These are phyloP conservation scores for Delphinus delphis DNA, from an alignment of 2,113 vertebrate genomes.

Conservation along the genomic window DNA sequence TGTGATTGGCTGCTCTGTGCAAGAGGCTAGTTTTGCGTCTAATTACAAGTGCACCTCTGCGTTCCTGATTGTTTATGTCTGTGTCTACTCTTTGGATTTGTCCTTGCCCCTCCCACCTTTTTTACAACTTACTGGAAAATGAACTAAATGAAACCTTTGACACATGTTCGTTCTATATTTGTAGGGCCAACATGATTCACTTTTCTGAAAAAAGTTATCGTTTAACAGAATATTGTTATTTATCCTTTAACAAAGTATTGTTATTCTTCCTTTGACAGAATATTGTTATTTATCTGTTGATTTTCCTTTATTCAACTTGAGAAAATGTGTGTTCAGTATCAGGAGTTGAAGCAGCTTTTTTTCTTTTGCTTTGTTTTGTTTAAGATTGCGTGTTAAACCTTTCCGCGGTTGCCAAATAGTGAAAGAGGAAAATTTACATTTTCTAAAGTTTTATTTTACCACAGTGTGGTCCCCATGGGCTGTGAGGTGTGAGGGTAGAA, in stretches of 20 bases:
- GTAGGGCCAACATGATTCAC: neutral
- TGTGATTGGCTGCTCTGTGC: neutral
- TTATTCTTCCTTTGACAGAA: neutral
- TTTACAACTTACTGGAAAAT: neutral
- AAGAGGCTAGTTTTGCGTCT: neutral
- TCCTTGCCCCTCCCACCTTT: neutral
- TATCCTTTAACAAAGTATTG: neutral
- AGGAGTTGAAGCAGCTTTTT: neutral
- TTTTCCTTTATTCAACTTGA: neutral
- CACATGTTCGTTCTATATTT: neutral
- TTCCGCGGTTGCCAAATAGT: neutral
- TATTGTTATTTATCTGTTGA: neutral
- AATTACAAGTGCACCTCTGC: neutral
- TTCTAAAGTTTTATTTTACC: neutral
- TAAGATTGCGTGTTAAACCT: neutral
- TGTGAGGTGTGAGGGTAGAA: neutral
- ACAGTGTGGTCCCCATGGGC: rapidly evolving
- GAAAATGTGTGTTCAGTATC: neutral
- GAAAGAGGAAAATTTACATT: neutral
- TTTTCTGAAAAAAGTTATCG: neutral
- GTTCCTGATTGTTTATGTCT: neutral
- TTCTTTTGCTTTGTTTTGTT: neutral
- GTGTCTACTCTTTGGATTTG: neutral
- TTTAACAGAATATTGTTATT: neutral
- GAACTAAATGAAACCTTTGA: neutral